A percentile compares a stretch with the other conserved stretches of the same genome.
phyloP scores from a whole-genome alignment of 2,888 invertebrate species.

The Rhorus exstirpatorius region DNA sequence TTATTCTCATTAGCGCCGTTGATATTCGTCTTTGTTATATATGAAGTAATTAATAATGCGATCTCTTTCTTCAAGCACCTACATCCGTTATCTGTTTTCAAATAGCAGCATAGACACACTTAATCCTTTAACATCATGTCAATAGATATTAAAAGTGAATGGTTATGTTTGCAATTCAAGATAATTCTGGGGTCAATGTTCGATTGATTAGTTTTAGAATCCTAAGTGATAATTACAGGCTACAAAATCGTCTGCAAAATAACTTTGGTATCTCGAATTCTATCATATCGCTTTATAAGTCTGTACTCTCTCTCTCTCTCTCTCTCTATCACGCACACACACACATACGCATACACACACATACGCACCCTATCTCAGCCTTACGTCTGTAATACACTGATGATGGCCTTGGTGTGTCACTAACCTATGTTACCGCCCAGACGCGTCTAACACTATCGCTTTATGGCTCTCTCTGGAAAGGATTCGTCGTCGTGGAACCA shows the following conservation, averaged over 20 bases:
- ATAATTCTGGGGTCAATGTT: constrained; percentile 37
- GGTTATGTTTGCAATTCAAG: constrained; percentile 19
- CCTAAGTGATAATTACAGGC: constrained; percentile 22
- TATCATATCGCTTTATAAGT: constrained; percentile 34
- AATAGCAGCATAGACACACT: background rate
- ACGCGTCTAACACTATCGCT: constrained; percentile 71
- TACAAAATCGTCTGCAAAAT: constrained; percentile 36
- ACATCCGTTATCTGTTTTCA: background rate
- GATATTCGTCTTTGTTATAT: background rate
- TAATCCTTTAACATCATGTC: background rate
- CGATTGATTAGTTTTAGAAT: constrained; percentile 50
- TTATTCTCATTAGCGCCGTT: background rate
- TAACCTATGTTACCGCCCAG: constrained; percentile 83
- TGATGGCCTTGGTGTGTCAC: constrained; percentile 83
- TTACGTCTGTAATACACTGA: constrained; percentile 36
- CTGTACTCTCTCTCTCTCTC: constrained; percentile 23
- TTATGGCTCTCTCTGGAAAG: constrained; percentile 19
- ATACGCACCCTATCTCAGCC: background rate
- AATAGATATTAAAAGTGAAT: constrained; percentile 19
- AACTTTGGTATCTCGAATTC: constrained; percentile 40
- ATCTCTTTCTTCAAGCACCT: background rate
- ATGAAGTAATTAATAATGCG: background rate
- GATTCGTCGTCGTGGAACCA: constrained; percentile 21
- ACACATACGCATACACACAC: background rate
- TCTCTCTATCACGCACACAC: background rate